A percentile compares a stretch with the other conserved stretches of the same genome.
phyloP scores from a whole-genome alignment of 64 coral and sea anemone species.

The Exaiptasia diaphana region DNA sequence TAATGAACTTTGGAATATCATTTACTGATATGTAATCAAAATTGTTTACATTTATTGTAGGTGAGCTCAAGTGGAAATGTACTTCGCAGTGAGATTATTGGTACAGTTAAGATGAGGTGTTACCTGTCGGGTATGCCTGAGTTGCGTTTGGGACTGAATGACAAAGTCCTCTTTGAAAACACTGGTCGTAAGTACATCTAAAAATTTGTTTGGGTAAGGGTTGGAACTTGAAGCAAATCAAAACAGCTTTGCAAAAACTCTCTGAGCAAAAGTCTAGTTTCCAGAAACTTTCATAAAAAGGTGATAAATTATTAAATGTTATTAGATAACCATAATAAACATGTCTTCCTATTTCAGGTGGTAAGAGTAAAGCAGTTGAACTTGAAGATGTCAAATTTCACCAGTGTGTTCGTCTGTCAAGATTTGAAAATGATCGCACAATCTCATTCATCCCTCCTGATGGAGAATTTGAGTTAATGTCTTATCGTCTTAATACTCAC shows the following conservation, averaged over 20 bases:
- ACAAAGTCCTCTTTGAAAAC: slow-evolving; percentile 97
- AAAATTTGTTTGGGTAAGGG: too few relatives aligned
- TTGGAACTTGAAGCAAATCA: too few relatives aligned
- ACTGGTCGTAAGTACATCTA: slow-evolving; percentile 76
- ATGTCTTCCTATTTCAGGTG: slow-evolving; percentile 31
- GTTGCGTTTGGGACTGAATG: slow-evolving; percentile 90
- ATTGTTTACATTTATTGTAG: slow-evolving; percentile 52
- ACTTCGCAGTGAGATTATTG: slow-evolving; percentile 95
- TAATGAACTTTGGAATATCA: too few relatives aligned
- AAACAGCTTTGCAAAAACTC: too few relatives aligned
- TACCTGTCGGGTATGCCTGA: slow-evolving; percentile 97
- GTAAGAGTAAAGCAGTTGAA: slow-evolving; percentile 98
- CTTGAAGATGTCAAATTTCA: slow-evolving; percentile 99
- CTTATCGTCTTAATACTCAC: slow-evolving; percentile 95
- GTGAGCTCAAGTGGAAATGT: slow-evolving; percentile 95
- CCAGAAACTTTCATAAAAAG: too few relatives aligned
- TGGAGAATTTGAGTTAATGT: slow-evolving; percentile 99
- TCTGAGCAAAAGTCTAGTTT: too few relatives aligned
- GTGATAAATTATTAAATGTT: not conserved
- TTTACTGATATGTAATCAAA: too few relatives aligned
- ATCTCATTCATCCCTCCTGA: slow-evolving; percentile 99
- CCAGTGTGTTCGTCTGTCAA: slow-evolving; percentile 97
- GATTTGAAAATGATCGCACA: slow-evolving; percentile 99
- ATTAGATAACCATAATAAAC: not conserved
- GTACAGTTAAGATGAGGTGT: slow-evolving; percentile 92